These are phyloP conservation scores for Empidonax alnorum DNA, from an alignment of 2,113 vertebrate species.

Conservation along the genomic window DNA sequence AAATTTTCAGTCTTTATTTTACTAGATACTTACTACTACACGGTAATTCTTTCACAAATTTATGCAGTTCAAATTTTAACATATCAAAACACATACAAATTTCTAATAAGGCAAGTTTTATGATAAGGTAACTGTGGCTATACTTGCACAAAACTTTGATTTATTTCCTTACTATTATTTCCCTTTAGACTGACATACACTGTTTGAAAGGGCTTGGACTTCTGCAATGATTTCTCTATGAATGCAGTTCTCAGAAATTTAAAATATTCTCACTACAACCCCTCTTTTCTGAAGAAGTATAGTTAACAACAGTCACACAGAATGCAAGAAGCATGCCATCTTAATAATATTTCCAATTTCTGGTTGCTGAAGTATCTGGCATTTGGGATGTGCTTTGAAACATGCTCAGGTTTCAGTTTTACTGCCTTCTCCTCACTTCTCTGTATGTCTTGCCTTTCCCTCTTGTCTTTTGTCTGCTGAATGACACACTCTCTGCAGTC, in stretches of 20 bases:
- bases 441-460: not conserved
- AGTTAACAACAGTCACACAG: not conserved
- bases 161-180: not conserved
- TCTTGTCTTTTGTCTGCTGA: not conserved
- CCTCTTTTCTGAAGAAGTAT: not conserved
- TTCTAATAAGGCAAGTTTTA: not conserved
- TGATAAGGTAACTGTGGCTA: not conserved
- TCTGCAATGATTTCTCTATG: not conserved
- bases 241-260: not conserved
- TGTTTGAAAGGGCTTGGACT: not conserved
- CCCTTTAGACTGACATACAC: not conserved
- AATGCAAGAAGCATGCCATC: not conserved
- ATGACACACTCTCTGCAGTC: not conserved
- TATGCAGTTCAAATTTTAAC: not conserved
- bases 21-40: not conserved
- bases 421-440: not conserved
- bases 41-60: not conserved
- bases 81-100: not conserved
- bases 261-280: not conserved
- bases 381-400: not conserved
- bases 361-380: not conserved
- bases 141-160: not conserved
- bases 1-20: not conserved
- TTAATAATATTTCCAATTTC: not conserved
- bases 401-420: not conserved